phyloP scores from a whole-genome alignment of 2,888 invertebrate genomes.

The Drymonia ruficornis region DNA sequence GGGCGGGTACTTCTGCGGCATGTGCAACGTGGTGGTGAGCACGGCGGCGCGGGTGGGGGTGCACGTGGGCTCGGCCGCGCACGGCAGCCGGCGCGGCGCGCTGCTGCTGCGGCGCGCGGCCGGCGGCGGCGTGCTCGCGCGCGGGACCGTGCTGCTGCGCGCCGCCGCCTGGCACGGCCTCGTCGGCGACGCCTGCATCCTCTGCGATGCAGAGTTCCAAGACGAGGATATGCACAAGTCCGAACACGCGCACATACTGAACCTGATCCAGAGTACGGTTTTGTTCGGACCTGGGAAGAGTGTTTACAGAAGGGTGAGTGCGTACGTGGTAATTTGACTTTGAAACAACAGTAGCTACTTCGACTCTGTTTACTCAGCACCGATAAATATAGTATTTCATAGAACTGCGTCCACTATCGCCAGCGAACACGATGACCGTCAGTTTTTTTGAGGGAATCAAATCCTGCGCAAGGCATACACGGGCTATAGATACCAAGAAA shows the following conservation, averaged over 20 bases:
- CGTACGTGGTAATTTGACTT: no score
- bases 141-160: conserved; percentile 24
- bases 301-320: conserved; percentile 54
- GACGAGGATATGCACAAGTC: conserved; percentile 43
- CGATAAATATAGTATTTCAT: no score
- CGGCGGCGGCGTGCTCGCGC: not conserved
- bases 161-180: conserved; percentile 58
- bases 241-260: conserved; percentile 47
- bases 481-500: not conserved
- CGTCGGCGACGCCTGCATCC: conserved; percentile 46
- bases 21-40: conserved; percentile 47
- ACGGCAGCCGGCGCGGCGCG: not conserved
- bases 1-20: conserved; percentile 49
- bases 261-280: conserved; percentile 49
- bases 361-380: no score
- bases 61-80: not conserved
- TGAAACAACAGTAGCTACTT: no score
- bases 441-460: no score
- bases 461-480: no score
- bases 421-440: no score
- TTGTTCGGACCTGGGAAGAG: conserved; percentile 36
- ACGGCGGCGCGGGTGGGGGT: conserved; percentile 26
- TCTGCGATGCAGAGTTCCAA: conserved; percentile 56
- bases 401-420: no score
- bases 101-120: conserved; percentile 24